Percentiles rank a stretch among this genome's conserved stretches.
Conservation (phyloP, 2,888 invertebrate species). For the Troglohyphantes excavatus region DNA sequence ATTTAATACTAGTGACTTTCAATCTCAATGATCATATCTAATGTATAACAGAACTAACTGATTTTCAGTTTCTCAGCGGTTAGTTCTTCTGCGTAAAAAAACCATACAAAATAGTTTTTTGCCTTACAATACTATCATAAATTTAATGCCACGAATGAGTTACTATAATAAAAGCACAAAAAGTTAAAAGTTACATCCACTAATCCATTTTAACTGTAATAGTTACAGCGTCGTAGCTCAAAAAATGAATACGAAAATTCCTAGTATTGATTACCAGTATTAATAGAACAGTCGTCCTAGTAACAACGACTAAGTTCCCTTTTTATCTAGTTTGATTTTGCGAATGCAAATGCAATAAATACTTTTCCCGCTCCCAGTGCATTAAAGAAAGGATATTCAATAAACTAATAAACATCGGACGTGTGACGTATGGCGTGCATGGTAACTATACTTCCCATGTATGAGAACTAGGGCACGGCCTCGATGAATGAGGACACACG, state of each 20-base stretch:
- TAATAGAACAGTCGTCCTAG: constrained; percentile 2
- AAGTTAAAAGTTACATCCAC: too few species aligned
- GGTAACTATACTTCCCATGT: neutral
- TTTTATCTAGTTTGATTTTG: constrained; percentile 8
- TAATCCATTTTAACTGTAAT: neutral
- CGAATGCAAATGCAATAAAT: neutral
- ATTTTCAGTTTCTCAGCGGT: too few species aligned
- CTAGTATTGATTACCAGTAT: neutral
- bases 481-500: constrained; percentile 59
- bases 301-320: neutral
- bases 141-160: too few species aligned
- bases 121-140: too few species aligned
- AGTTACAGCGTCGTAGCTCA: neutral
- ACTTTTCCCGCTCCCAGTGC: neutral
- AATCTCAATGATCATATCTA: too few species aligned
- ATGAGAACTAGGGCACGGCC: constrained; percentile 36
- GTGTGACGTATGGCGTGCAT: constrained; percentile 33
- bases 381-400: neutral
- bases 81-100: too few species aligned
- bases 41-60: too few species aligned
- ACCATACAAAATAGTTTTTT: too few species aligned
- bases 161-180: too few species aligned
- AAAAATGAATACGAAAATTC: neutral
- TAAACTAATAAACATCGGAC: constrained; percentile 31
- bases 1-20: too few species aligned